Conservation (phyloP, 2,797 vertebrate species). For the Coluber constrictor region DNA sequence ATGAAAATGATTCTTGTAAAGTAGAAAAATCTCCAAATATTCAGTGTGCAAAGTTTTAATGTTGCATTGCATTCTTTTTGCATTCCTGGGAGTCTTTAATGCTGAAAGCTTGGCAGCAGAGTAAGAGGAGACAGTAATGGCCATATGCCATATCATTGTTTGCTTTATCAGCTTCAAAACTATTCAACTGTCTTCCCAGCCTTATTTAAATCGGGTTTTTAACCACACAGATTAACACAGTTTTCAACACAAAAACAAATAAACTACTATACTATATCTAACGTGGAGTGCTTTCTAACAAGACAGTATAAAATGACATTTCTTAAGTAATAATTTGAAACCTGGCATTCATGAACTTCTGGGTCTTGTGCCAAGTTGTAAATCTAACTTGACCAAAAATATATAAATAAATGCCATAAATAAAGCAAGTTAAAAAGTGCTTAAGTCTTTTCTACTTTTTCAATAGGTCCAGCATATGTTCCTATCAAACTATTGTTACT, state of each 20-base stretch:
- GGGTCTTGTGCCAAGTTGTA: not conserved
- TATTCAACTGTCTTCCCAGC: constrained; percentile 36
- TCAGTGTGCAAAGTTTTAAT: constrained; percentile 57
- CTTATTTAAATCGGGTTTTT: constrained; percentile 57
- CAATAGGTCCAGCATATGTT: not conserved
- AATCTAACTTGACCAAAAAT: not conserved
- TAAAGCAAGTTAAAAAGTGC: not conserved
- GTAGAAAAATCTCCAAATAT: constrained; percentile 61
- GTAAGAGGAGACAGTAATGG: constrained; percentile 43
- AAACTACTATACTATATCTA: constrained; percentile 29
- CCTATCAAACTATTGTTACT: not conserved
- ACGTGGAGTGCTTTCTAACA: not conserved
- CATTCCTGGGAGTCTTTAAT: constrained; percentile 56
- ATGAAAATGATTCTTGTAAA: constrained; percentile 32
- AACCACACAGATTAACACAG: constrained; percentile 32
- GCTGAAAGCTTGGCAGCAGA: constrained; percentile 47
- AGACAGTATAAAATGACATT: not conserved
- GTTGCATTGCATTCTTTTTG: constrained; percentile 25
- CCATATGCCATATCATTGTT: constrained; percentile 29
- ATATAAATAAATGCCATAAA: not conserved
- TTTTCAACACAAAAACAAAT: constrained; percentile 31
- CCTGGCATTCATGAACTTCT: not conserved
- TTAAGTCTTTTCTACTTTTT: not conserved
- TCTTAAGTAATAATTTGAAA: not conserved
- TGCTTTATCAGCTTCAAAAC: constrained; percentile 60